Conservation (phyloP, 2,113 vertebrate species). For the Martes martes region DNA sequence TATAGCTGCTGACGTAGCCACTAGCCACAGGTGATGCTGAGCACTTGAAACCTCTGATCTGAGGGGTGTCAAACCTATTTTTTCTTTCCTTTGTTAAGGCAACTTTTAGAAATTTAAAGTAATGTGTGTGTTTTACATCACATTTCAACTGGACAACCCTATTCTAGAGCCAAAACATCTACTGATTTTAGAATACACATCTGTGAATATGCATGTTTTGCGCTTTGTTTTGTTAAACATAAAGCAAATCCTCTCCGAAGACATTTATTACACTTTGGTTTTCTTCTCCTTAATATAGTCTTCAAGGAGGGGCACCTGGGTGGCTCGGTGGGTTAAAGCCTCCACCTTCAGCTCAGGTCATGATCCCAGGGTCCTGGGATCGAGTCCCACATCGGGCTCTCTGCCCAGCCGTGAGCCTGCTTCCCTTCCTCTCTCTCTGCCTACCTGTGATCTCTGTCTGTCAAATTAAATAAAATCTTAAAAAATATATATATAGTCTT, state of each 20-base stretch:
- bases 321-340: no score
- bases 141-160: neutral
- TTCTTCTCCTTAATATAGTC: neutral
- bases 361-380: no score
- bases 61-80: neutral
- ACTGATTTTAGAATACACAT: neutral
- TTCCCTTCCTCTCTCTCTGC: no score
- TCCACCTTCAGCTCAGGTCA: no score
- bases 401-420: no score
- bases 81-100: neutral
- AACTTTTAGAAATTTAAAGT: neutral
- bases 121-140: neutral
- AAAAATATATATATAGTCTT: neutral
- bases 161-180: neutral
- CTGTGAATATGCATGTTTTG: neutral
- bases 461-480: no score
- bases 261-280: neutral
- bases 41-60: neutral
- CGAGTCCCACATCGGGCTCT: no score
- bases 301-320: conserved; percentile 19
- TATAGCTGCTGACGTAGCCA: neutral
- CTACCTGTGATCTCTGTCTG: no score
- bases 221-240: neutral
- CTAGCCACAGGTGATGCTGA: neutral
- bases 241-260: neutral